These are phyloP conservation scores for Diglossa brunneiventris DNA, from an alignment of 2,113 vertebrate species.

Conservation along the genomic window DNA sequence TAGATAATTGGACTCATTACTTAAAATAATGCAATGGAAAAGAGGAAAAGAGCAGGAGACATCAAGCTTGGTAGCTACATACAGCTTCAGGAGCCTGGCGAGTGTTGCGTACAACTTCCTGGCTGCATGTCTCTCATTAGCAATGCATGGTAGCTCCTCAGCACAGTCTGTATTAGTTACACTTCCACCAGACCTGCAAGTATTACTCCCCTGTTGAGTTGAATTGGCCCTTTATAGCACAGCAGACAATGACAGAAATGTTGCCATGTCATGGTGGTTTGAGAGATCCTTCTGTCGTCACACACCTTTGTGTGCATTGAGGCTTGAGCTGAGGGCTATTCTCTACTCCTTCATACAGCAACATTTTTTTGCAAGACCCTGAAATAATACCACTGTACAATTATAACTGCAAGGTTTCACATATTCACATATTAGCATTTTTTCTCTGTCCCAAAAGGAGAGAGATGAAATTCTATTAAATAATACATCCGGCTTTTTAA, in stretches of 20 bases:
- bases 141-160: conserved; percentile 71
- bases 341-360: not conserved
- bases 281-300: not conserved
- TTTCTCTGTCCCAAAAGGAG: not conserved
- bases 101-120: conserved; percentile 22
- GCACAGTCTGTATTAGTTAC: conserved; percentile 76
- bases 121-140: conserved; percentile 73
- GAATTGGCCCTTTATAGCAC: conserved; percentile 59
- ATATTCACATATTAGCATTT: not conserved
- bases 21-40: not conserved
- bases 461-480: not conserved
- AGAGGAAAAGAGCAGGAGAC: not conserved
- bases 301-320: conserved; percentile 15
- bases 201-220: conserved; percentile 11
- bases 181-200: conserved; percentile 49
- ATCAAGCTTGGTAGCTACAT: conserved; percentile 21
- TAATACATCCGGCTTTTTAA: not conserved
- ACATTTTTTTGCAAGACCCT: not conserved
- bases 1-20: not conserved
- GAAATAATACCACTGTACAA: not conserved
- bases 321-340: not conserved
- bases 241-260: conserved; percentile 56
- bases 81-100: conserved; percentile 42
- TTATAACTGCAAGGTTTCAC: not conserved
- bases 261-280: conserved; percentile 19